Base-by-base conservation (phyloP, 2,113 vertebrate species). In the Gallinago paraguaiae region DNA sequence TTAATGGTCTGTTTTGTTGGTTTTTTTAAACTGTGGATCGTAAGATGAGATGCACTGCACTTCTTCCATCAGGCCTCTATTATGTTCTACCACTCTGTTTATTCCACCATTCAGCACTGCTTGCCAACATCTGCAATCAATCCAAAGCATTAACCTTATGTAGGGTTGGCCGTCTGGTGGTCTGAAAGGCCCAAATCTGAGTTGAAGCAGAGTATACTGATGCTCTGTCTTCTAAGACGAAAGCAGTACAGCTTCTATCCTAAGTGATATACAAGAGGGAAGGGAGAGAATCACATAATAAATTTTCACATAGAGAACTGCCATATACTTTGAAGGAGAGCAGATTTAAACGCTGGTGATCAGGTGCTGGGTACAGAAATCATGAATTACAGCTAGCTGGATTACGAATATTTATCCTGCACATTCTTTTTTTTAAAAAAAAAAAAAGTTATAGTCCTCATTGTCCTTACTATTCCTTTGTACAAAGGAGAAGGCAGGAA, bases 201-300 rank as follows among this genome's bases (percentile, higher is more conserved):
- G 96, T 96, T 97, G 97, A 93, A 96, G 96, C 93, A 97, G 95
- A 96, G 85, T 97, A 93, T 90, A 91, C 61, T 97, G 96, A 96
- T 97, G 97, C 97, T 97, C 96, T 97, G 96, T 97, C 97, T 97
- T 97, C 96, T 97, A 97, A 96, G 97, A 97, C 27, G 94, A 96
- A 97, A 97, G 97, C 96, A 96, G 97, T 96, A 97, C 97, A 95
- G 97, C 97, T 97, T 97, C 97, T 97, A 97, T 97, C 97, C 97
- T 97, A 97, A 97, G 97, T 96, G 93, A 92, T 93, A 97, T 96
- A 97, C 96, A 97, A 97, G 97, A 97, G 60, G 97, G 96, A 94
- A 97, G 96, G 97, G 93, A 97, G 77, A 97, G 92, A 97, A 92
- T 96, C 95, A 96, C 94, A 97, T 61, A 70, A 94, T 94, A 96